Evolutionary conservation across 2,113 vertebrate genomes (phyloP).

Genomic region (Platysteira castanea): DNA sequence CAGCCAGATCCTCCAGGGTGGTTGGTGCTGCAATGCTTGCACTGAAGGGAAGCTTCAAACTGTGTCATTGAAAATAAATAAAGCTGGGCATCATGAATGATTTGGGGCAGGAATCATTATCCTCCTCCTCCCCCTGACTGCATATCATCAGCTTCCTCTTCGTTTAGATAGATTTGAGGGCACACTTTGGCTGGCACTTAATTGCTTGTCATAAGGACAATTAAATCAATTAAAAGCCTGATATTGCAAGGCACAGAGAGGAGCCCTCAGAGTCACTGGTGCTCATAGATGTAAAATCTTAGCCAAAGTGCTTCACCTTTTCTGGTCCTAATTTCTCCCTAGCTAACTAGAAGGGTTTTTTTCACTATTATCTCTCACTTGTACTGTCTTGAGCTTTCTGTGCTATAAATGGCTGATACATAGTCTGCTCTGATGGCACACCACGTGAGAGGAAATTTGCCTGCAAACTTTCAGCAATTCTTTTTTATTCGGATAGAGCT

Average conservation of each 20-base stretch:
- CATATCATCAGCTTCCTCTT: neutral
- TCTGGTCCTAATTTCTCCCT: neutral
- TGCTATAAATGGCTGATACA: neutral
- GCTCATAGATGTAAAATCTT: neutral
- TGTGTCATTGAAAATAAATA: neutral
- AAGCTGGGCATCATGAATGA: neutral
- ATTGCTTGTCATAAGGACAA: neutral
- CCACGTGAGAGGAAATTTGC: neutral
- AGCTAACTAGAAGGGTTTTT: neutral
- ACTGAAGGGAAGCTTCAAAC: neutral
- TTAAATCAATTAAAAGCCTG: neutral
- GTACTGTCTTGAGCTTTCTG: neutral
- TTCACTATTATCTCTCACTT: neutral
- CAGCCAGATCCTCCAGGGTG: neutral
- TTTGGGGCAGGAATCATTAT: neutral
- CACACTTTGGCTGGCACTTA: neutral
- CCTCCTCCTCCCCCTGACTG: neutral
- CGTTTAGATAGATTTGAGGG: neutral
- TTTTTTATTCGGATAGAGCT: neutral
- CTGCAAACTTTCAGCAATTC: neutral
- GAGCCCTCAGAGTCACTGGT: neutral
- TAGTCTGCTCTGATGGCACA: neutral
- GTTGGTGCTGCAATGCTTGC: neutral
- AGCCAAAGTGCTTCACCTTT: neutral
- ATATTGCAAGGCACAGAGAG: neutral